These are phyloP conservation scores for Toxonevra muliebris DNA, from an alignment of 2,888 invertebrate species.

Conservation along the genomic window DNA sequence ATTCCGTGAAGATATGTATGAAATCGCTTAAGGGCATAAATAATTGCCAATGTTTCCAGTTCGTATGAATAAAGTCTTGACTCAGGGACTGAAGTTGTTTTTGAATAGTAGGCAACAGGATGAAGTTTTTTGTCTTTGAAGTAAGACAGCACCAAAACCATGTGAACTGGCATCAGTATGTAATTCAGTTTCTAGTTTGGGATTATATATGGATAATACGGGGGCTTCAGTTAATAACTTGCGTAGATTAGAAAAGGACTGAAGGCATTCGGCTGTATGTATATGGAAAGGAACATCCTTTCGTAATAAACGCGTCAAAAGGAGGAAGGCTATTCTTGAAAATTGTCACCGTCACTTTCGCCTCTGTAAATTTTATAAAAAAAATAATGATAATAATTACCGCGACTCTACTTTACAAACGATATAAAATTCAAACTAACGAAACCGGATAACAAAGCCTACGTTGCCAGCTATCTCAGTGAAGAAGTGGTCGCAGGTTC, in stretches of 20 bases:
- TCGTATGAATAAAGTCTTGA: conserved; percentile 19
- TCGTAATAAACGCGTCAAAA: not conserved
- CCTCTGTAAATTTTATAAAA: too few species aligned
- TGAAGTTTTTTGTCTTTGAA: not conserved
- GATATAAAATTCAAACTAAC: too few species aligned
- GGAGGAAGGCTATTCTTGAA: conserved; percentile 11
- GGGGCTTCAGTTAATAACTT: not conserved
- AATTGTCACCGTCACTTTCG: too few species aligned
- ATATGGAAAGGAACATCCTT: conserved; percentile 10
- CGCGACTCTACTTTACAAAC: too few species aligned
- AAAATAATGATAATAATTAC: too few species aligned
- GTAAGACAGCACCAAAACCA: conserved; percentile 18
- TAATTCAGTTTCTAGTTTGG: conserved; percentile 18
- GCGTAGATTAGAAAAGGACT: not conserved
- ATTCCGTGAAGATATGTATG: not conserved
- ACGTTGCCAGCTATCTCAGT: too few species aligned
- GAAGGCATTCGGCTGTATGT: not conserved
- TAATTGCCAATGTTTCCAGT: conserved; percentile 20
- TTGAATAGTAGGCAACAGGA: conserved; percentile 17
- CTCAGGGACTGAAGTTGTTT: conserved; percentile 14
- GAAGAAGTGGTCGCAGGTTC: too few species aligned
- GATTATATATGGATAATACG: conserved; percentile 13
- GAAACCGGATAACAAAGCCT: too few species aligned
- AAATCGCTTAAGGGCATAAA: conserved; percentile 9
- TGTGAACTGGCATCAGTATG: conserved; percentile 17